Evolutionary conservation across 2,797 vertebrate genomes (phyloP).

Genomic region (Hippopotamyrus pictus): DNA sequence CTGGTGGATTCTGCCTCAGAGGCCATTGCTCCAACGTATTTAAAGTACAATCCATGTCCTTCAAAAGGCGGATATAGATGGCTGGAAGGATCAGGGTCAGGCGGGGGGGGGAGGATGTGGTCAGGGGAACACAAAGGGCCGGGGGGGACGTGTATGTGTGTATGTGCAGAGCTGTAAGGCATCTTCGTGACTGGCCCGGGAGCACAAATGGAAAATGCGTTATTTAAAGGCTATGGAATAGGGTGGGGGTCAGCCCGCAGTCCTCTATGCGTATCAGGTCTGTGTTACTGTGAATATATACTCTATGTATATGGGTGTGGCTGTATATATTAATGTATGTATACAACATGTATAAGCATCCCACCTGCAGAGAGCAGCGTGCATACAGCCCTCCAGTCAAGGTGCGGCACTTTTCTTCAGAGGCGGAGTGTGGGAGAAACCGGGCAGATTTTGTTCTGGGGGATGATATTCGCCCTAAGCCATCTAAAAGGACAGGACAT

Average conservation of each 20-base stretch:
- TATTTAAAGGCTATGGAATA: not conserved
- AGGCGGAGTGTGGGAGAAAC: not conserved
- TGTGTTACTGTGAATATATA: not conserved
- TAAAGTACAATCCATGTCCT: not conserved
- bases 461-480: not conserved
- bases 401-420: not conserved
- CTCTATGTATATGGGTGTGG: not conserved
- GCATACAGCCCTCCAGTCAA: not conserved
- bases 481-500: not conserved
- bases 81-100: conserved; percentile 8
- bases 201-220: not conserved
- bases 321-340: not conserved
- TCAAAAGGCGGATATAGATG: conserved; percentile 27
- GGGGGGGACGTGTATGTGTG: too few species aligned
- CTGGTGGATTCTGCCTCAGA: conserved; percentile 33
- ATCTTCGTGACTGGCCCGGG: not conserved
- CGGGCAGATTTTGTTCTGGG: not conserved
- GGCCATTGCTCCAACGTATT: not conserved
- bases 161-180: not conserved
- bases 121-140: not conserved
- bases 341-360: not conserved
- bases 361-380: not conserved
- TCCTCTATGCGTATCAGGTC: not conserved
- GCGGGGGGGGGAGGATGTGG: not conserved
- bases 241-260: not conserved